Base-by-base conservation (phyloP, 2,113 vertebrate genomes). In the Leucopternis melanops region DNA sequence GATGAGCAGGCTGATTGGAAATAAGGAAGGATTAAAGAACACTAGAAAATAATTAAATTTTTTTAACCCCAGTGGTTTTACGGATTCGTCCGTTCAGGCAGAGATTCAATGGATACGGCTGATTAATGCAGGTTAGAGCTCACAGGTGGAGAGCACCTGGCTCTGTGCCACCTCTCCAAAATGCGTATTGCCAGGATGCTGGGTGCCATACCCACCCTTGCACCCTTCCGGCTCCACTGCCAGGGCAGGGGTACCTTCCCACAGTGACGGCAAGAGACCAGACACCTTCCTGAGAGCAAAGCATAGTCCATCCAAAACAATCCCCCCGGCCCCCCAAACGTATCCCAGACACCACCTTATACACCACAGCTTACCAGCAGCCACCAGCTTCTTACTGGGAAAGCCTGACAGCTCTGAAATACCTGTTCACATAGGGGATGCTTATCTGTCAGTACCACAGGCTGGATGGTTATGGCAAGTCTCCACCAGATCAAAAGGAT, bases 181-280 rank as follows among this genome's bases (percentile, higher is more conserved):
- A 57, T 0, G 4, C 16, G 5, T 5, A 26, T 3, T 26, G 14
- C 8, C 0, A 8, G 19, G 57, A 12, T 26, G 45, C 74, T 82
- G 22, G 34, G 34, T 58, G 47, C n/a, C 62, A 86, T 83, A 72
- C 20, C 2, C 13, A 91, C 21, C 32, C 44, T 57, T 0, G 1
- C 34, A 69, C 45, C n/a, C 50, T 65, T 16, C 54, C 5, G 10
- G 32, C 34, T 88, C 78, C 59, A 20, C 0, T 0, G 38, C 45
- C 8, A 5, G 42, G 57, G 6, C 36, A 34, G 13, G 10, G 23
- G 1, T 23, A 44, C n/a, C 73, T 70, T 73, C 27, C 40, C 50
- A 16, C 31, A 86, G 69, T 29, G 52, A 27, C 0, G 2, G 36
- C 22, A 26, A 23, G 7, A 40, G 63, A 78, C 9, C 6, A 38